Evolutionary conservation across 2,113 vertebrate genomes (phyloP).

Genomic region (Pagrus major): DNA sequence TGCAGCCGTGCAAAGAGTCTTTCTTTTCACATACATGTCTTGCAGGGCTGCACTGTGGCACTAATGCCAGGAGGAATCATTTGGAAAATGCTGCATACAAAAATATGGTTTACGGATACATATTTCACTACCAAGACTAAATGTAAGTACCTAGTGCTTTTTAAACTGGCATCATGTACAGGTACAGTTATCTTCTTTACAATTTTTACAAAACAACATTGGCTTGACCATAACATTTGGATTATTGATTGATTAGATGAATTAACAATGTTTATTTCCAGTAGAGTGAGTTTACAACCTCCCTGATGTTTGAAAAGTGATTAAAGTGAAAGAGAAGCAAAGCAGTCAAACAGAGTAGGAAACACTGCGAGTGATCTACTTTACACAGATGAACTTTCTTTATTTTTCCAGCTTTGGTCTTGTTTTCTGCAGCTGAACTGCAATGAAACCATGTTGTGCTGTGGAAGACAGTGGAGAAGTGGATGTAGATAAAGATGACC

Average conservation of each 20-base stretch:
- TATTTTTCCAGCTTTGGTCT: constrained; percentile 35
- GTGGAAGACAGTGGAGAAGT: constrained; percentile 19
- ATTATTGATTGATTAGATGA: neutral
- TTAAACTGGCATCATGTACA: neutral
- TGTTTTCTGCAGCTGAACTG: neutral
- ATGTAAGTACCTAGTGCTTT: neutral
- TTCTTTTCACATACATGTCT: constrained; percentile 42
- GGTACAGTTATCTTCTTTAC: neutral
- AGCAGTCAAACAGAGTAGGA: constrained; percentile 8
- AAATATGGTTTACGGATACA: neutral
- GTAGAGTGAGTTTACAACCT: neutral
- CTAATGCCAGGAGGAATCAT: neutral
- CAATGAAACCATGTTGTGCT: constrained; percentile 23
- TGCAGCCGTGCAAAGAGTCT: constrained; percentile 24
- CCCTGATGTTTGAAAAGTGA: constrained; percentile 13
- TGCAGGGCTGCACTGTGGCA: constrained; percentile 2
- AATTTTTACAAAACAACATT: constrained; percentile 24
- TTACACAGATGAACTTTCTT: constrained; percentile 16
- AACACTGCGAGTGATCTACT: neutral
- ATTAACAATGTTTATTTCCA: neutral
- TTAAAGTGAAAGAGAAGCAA: constrained; percentile 1
- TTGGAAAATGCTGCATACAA: constrained; percentile 5
- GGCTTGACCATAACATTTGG: neutral
- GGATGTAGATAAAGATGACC: constrained; percentile 5
- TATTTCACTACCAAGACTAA: neutral